Evolutionary conservation across 1,140 invertebrate genomes (phyloP).

Genomic region (Drosophila kepulauana): DNA sequence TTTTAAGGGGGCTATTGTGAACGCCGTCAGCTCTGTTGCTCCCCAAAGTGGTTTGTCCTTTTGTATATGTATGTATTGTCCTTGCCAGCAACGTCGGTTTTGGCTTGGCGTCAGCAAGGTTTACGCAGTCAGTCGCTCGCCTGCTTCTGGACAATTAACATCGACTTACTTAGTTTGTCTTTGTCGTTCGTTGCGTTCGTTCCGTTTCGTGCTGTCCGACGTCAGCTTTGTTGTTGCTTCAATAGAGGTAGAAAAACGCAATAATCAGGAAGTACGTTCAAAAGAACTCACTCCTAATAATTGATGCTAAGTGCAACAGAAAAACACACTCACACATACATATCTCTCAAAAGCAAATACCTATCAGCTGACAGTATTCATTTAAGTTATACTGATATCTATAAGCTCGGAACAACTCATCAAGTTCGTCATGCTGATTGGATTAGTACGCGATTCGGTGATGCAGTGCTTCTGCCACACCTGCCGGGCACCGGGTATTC

Average conservation of each 20-base stretch:
- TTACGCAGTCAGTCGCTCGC: conserved; percentile 63
- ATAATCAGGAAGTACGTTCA: conserved; percentile 10
- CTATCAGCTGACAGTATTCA: conserved; percentile 22
- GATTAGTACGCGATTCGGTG: conserved; percentile 93
- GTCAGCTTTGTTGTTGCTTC: conserved; percentile 32
- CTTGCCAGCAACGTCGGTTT: conserved; percentile 51
- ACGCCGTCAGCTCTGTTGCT: conserved; percentile 35
- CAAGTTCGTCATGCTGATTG: conserved; percentile 90
- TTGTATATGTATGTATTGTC: conserved; percentile 72
- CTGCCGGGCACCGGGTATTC: conserved; percentile 91
- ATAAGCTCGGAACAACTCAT: conserved; percentile 17
- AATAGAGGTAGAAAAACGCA: conserved; percentile 22
- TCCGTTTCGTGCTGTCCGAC: conserved; percentile 61
- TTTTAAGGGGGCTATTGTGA: conserved; percentile 32
- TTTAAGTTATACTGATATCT: conserved; percentile 15
- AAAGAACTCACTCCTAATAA: conserved; percentile 7
- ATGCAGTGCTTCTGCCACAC: conserved; percentile 96
- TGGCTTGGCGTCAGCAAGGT: conserved; percentile 30
- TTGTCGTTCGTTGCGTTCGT: conserved; percentile 78
- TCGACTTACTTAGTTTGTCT: conserved; percentile 81
- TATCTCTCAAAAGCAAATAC: conserved; percentile 35
- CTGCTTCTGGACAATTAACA: conserved; percentile 80
- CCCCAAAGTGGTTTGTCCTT: conserved; percentile 64
- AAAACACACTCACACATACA: conserved; percentile 50
- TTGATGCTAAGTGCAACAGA: conserved; percentile 9